Conservation (phyloP, 2,113 vertebrate species). For the Osmerus eperlanus region DNA sequence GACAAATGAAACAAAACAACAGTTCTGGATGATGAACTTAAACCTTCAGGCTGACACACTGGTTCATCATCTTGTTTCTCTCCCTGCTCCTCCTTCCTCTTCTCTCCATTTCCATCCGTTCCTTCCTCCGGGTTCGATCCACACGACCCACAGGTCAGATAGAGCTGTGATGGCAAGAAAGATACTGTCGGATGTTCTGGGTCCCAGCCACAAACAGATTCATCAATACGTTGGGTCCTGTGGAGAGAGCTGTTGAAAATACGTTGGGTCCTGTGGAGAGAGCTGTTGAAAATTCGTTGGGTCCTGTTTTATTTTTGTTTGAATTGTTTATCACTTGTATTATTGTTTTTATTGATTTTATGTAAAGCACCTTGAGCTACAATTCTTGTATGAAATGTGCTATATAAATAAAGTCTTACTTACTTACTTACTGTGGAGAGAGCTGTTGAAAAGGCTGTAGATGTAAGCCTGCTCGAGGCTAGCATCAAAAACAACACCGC, state of each 20-base stretch:
- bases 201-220: neutral
- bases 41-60: neutral
- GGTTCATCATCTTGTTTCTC: neutral
- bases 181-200: neutral
- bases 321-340: too few relatives aligned
- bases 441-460: neutral
- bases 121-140: slow-evolving; percentile 5
- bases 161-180: neutral
- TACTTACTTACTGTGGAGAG: too few relatives aligned
- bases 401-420: too few relatives aligned
- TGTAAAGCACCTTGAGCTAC: too few relatives aligned
- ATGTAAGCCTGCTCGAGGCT: neutral
- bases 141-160: slow-evolving; percentile 1
- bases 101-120: neutral
- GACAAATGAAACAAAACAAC: neutral
- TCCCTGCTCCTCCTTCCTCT: neutral
- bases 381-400: too few relatives aligned
- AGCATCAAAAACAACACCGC: too few relatives aligned
- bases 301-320: too few relatives aligned
- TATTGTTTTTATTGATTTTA: too few relatives aligned
- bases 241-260: neutral
- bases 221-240: neutral
- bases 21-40: neutral
- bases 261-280: too few relatives aligned
- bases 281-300: too few relatives aligned